Base-by-base conservation (phyloP, 2,888 invertebrate genomes). In the Lapara coniferarum region DNA sequence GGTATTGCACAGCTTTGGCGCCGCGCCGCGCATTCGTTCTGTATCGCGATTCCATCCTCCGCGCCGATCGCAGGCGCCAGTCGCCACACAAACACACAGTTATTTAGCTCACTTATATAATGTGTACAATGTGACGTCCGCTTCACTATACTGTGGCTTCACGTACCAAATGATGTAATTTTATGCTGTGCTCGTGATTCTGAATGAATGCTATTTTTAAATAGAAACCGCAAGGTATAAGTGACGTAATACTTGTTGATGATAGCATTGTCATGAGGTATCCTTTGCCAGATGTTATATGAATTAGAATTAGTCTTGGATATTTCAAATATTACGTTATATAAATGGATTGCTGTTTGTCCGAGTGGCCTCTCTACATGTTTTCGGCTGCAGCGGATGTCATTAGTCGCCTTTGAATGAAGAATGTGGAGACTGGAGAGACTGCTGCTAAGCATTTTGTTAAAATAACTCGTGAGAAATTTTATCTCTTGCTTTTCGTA, bases 91-190 rank as follows among this genome's bases (percentile, higher is more conserved):
- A 66, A 70, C 52, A 71, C 77, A 76, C 76, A 73, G 53, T 56
- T 53, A 55, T 67, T 63, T 75, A 73, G 75, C 76, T 78, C 81
- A 79, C 81, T 81, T 82, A 78, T 84, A 19, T 55, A 19, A 19
- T 52, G 78, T 79, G 74, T 78, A 82, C 81, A 74, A 75, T 78
- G 83, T 89, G 88, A 88, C 86, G 86, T 79, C 76, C 72, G 76
- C 78, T 72, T 75, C 73, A 76, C 79, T n/a, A n/a, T n/a, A n/a
- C n/a, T n/a, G n/a, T n/a, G n/a, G n/a, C n/a, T n/a, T 75, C 73
- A 76, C 79, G 78, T 77, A 79, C 79, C 73, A 78, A 37, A 74
- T 90, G 88, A 89, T 88, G 90, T 88, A 88, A 89, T 81, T 79
- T 81, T 80, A 77, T 77, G 79, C 76, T 81, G 78, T 81, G 79